Base-by-base conservation (phyloP, 2,113 vertebrate species). In the Paraplagusia blochii region DNA sequence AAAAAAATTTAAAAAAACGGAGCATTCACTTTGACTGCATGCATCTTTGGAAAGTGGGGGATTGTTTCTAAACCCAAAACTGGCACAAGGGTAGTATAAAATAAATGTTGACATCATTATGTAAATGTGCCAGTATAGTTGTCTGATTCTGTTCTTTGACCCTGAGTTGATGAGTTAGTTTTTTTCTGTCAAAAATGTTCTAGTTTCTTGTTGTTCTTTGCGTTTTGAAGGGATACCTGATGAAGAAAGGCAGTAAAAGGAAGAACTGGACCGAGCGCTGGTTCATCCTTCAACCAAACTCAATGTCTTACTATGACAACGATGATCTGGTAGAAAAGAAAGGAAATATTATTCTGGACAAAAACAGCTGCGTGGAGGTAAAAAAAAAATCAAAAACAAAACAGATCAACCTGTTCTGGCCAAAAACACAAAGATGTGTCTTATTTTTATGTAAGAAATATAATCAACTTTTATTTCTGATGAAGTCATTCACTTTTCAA, bases 231-330 rank as follows among this genome's bases (percentile, higher is more conserved):
- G 96, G 94, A 47, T 98, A 98, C 72, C 90, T 99, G 94, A 87
- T 93, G 90, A 99, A 99, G 81, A 98, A 97, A 74, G 95, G 97
- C 40, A 95, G 97, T 74, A 93, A 81, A 79, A 90, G 95, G 87
- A 99, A 98, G 92, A 98, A 97, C 36, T 99, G 97, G 96, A 97
- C 90, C 0, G 96, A 98, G 74, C 92, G 95, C 49, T 99, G 97
- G 97, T 99, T 99, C 85, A 87, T 98, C 44, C 90, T 99, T 40
- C 91, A 90, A 53, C 93, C 94, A 66, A 92, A 69, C 55, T 69
- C 88, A 10, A 89, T 99, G 76, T 94, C 93, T 0, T 99, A 99
- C 66, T 99, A 95, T 15, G 76, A 89, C 58, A 87, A 91, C 63
- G 97, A 98, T 84, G 95, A 98, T 82, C 84, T 96, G 39, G 84